Evolutionary conservation across 2,113 vertebrate genomes (phyloP), one percentile per base, ranked within the genome.

Genomic region (Suncus etruscus): DNA sequence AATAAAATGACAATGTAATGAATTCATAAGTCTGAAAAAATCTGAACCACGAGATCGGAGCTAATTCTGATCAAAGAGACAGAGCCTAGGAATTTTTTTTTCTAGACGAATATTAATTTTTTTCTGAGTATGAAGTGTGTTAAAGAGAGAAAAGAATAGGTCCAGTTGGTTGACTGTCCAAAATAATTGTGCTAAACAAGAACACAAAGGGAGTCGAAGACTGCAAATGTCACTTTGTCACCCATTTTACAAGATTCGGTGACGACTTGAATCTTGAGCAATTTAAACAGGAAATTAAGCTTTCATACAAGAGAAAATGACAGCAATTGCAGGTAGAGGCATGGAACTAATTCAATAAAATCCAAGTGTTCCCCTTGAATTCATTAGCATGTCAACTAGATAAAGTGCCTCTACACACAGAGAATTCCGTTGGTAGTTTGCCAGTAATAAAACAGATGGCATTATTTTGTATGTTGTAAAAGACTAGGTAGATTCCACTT

Each of bases 61-160:
- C 7, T 74, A 65, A 83, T 80, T 80, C 76, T 91, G 68, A 88
- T 51, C n/a, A 88, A 92, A 86, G 29, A 82, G 61, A 1, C 65
- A 50, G 45, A 22, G 8, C 65, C 87, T 9, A 87, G 84, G 89
- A 92, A 68, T 1, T 58, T 87, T 83, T 32, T 88, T 75, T 88
- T 88, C 54, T 63, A 91, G 22, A 73, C 45, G 66, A 79, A 83
- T 54, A 72, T 7, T 69, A 91, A 68, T 65, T 72, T 87, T 86
- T 92, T 51, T n/a, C 79, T 83, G 80, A 61, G 45, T 72, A 48
- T 39, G 65, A 90, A 18, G 25, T 31, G 73, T 22, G 4, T 24
- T 74, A 47, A 89, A 77, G 54, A 91, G 12, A 91, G 50, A 92
- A 45, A 47, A 75, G 58, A 90, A 66, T 48, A 18, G 72, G 9